Conservation (phyloP, 2,888 invertebrate species). For the Synergus laeviventris region DNA sequence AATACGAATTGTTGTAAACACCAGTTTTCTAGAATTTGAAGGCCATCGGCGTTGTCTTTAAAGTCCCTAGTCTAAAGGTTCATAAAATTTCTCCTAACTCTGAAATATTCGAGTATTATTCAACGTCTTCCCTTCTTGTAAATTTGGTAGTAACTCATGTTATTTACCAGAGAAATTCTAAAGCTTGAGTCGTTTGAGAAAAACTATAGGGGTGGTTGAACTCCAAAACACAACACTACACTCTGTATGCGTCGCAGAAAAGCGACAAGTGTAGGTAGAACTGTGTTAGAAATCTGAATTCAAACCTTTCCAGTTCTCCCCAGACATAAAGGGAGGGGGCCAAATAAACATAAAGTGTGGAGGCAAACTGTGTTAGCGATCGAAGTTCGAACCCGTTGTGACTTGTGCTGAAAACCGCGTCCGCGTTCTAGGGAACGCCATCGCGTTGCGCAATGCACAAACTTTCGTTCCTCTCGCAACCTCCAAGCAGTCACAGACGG, state of each 20-base stretch:
- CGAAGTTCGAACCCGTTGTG: slow-evolving; percentile 59
- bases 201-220: slow-evolving; percentile 8
- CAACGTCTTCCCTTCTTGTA: background rate
- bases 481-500: slow-evolving; percentile 33
- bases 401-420: slow-evolving; percentile 59
- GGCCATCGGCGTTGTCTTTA: no score
- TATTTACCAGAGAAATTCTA: background rate
- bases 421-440: slow-evolving; percentile 62
- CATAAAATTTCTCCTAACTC: no score
- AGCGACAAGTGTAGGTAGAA: background rate
- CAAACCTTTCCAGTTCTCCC: background rate
- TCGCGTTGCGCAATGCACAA: slow-evolving; percentile 72
- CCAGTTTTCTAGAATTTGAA: no score
- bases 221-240: slow-evolving; percentile 10
- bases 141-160: background rate
- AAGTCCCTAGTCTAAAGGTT: no score
- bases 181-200: no score
- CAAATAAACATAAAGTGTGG: slow-evolving; percentile 35
- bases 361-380: slow-evolving; percentile 49
- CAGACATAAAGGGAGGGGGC: slow-evolving; percentile 18
- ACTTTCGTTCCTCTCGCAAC: slow-evolving; percentile 66
- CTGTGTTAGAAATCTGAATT: background rate
- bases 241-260: background rate
- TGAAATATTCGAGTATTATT: no score
- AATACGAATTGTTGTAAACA: no score